Conservation (phyloP, 2,888 invertebrate genomes). For the Gnatocerus cornutus region DNA sequence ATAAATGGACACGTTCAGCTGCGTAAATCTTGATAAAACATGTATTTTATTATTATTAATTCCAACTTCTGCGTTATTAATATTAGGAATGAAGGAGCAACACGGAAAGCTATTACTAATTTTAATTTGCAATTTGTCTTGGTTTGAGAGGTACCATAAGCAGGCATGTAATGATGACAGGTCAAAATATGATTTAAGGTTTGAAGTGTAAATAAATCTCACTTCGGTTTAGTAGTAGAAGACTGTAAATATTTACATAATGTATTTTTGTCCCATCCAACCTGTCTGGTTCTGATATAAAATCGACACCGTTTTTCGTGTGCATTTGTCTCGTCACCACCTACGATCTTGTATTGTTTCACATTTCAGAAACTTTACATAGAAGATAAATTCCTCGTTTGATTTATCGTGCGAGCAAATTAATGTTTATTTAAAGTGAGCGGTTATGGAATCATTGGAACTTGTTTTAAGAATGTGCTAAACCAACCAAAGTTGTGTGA, state of each 20-base stretch:
- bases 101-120: constrained; percentile 25
- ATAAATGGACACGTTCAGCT: constrained; percentile 5
- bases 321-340: constrained; percentile 28
- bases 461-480: constrained; percentile 2
- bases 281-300: too few relatives aligned
- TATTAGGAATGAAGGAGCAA: constrained; percentile 9
- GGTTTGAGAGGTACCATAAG: constrained; percentile 16
- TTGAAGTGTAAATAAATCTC: constrained; percentile 9
- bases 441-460: neutral
- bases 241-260: too few relatives aligned
- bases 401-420: constrained; percentile 15
- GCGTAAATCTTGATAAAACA: constrained; percentile 15
- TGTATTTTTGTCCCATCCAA: too few relatives aligned
- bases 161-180: constrained; percentile 35
- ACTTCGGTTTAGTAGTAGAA: neutral
- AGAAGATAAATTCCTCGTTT: neutral
- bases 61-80: constrained; percentile 19
- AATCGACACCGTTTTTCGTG: too few relatives aligned
- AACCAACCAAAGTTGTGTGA: constrained; percentile 3
- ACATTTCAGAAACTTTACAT: neutral
- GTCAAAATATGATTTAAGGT: constrained; percentile 17
- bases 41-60: constrained; percentile 24
- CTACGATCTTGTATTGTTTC: constrained; percentile 33
- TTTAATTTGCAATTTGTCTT: constrained; percentile 38
- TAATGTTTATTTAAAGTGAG: constrained; percentile 13